Evolutionary conservation across 2,113 vertebrate species (phyloP).

Genomic region (Boulengeromyrus knoepffleri): DNA sequence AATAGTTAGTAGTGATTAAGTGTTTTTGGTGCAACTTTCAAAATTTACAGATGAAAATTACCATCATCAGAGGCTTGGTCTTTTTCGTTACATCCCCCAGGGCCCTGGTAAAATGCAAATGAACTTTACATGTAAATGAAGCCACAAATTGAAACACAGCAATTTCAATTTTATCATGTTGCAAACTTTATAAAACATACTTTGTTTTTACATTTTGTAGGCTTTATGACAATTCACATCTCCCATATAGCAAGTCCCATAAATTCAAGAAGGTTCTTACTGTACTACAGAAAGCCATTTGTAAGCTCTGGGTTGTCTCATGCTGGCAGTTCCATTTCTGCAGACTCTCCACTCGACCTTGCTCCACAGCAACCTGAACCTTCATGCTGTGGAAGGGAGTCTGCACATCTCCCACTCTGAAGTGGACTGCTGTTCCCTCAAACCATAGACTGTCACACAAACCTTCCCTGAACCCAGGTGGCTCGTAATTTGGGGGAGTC

Average conservation of each 20-base stretch:
- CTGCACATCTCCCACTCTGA: slow-evolving; percentile 80
- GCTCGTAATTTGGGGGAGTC: slow-evolving; percentile 83
- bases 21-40: background rate
- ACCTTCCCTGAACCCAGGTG: slow-evolving; percentile 86
- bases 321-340: slow-evolving; percentile 37
- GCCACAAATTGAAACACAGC: background rate
- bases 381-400: slow-evolving; percentile 77
- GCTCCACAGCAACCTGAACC: slow-evolving; percentile 74
- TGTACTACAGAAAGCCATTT: background rate
- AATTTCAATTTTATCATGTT: background rate
- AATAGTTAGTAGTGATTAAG: background rate
- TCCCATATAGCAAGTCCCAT: background rate
- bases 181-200: background rate
- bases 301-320: slow-evolving; percentile 22
- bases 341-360: slow-evolving; percentile 44
- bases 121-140: background rate
- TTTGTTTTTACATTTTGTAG: background rate
- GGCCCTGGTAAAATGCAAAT: slow-evolving; percentile 31
- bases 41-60: slow-evolving; percentile 22
- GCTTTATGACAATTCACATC: background rate
- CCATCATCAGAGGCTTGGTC: slow-evolving; percentile 55
- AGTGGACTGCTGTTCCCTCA: slow-evolving; percentile 72
- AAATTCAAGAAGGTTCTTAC: background rate
- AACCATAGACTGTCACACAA: slow-evolving; percentile 71
- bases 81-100: slow-evolving; percentile 12